Evolutionary conservation across 2,113 vertebrate genomes (phyloP), one percentile per base, ranked within the genome.

Genomic region (Phrynosoma blainvillii): DNA sequence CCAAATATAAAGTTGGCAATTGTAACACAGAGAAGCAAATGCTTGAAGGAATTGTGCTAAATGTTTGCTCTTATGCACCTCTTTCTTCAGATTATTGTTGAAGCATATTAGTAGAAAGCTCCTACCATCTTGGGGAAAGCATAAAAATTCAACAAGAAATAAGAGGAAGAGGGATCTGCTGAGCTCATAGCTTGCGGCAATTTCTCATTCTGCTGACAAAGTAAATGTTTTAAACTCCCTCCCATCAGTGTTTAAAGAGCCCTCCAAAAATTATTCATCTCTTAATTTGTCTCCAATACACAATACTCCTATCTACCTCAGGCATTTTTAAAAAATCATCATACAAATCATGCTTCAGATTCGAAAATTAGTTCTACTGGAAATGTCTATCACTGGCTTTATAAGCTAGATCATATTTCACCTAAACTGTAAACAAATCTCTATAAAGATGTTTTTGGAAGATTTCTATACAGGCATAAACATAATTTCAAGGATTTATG

Each of bases 1-100:
- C 23, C 81, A 87, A 89, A 82, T 84, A 87, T 66, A 87, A 79
- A 79, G 77, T 70, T 91, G 85, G 56, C 83, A 87, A 82, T 18
- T 74, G 32, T 71, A 11, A 81, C 66, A 25, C 42, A n/a, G 30
- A 79, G 82, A 70, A 66, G 11, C n/a, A 62, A 40, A 78, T 21
- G 75, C 86, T 68, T 65, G 90, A 87, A 75, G 30, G 32, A 36
- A 83, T 32, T 52, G 66, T 32, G 25, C 40, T 73, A 62, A 1
- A 25, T 0, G 68, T 88, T 89, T 84, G 89, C 84, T 90, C 87
- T 90, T 40, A 83, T 74, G 40, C 7, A 54, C 71, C 13, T 73
- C 65, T 1, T n/a, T 75, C 47, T 85, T 80, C 71, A 7, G 62
- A 87, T 40, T 27, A 68, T 82, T 86, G 5, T 54, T 65, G 78